A percentile compares a stretch with the other conserved stretches of the same genome.
Conservation (phyloP, 2,797 vertebrate genomes). For the Lepilemur septentrionalis region DNA sequence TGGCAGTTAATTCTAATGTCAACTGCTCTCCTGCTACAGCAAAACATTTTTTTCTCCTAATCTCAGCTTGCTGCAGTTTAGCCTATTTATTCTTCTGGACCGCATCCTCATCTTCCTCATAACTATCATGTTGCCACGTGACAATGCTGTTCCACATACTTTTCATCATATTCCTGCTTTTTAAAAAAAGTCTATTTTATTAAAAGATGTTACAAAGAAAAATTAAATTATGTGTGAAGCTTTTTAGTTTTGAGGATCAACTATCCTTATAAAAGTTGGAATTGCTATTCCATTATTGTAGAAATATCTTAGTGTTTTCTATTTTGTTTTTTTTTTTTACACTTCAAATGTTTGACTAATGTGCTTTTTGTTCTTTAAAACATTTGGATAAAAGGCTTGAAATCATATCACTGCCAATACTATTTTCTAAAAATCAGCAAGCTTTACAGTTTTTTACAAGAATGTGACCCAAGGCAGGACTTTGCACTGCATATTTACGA, state of each 20-base stretch:
- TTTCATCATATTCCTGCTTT: constrained; percentile 3
- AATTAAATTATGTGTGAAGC: not conserved
- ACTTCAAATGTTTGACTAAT: constrained; percentile 39
- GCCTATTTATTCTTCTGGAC: not conserved
- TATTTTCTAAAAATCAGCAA: constrained; percentile 58
- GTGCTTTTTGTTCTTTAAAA: constrained; percentile 53
- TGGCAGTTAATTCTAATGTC: constrained; percentile 4
- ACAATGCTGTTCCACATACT: not conserved
- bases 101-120: not conserved
- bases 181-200: not conserved
- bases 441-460: constrained; percentile 37
- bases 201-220: not conserved
- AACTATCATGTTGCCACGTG: not conserved
- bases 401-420: not conserved
- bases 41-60: not conserved
- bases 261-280: not conserved
- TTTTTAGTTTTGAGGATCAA: not conserved
- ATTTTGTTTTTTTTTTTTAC: not conserved
- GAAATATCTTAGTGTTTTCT: not conserved
- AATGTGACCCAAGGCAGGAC: constrained; percentile 47
- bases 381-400: constrained; percentile 40
- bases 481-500: constrained; percentile 41
- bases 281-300: not conserved
- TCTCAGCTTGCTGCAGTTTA: not conserved
- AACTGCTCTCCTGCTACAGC: not conserved